Percentiles rank a stretch among this genome's conserved stretches.
phyloP scores from a whole-genome alignment of 2,888 invertebrate genomes.

The Omphaloscelis lunosa region DNA sequence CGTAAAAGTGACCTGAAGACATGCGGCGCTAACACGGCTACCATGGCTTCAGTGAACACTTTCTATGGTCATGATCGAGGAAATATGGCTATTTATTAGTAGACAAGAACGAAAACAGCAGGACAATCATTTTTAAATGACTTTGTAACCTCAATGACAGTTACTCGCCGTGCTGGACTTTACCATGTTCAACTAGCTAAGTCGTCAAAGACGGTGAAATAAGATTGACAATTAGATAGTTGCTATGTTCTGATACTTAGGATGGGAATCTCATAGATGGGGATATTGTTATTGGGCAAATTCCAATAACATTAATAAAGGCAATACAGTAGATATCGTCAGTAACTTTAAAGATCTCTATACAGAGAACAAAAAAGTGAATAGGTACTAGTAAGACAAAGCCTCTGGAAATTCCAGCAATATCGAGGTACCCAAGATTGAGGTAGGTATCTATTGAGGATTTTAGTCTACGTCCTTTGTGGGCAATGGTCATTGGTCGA shows the following conservation, averaged over 20 bases:
- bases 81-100: neutral
- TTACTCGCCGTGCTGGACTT: neutral
- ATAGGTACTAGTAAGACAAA: slow-evolving; percentile 5
- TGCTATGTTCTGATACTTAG: neutral
- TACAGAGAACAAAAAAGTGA: neutral
- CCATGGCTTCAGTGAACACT: neutral
- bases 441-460: neutral
- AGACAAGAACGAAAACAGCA: neutral
- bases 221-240: neutral
- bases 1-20: slow-evolving; percentile 46
- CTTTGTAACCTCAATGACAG: neutral
- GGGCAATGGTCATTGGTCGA: neutral
- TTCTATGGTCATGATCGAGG: neutral
- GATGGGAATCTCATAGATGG: too few relatives aligned
- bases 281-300: neutral
- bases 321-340: neutral
- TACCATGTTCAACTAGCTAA: neutral
- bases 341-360: neutral
- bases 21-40: slow-evolving; percentile 13
- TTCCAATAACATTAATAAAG: too few relatives aligned
- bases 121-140: neutral
- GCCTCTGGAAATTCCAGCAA: slow-evolving; percentile 16
- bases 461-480: neutral
- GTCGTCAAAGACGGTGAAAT: neutral
- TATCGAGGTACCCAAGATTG: slow-evolving; percentile 1